Evolutionary conservation across 2,113 vertebrate genomes (phyloP).

Genomic region (Ictalurus punctatus): DNA sequence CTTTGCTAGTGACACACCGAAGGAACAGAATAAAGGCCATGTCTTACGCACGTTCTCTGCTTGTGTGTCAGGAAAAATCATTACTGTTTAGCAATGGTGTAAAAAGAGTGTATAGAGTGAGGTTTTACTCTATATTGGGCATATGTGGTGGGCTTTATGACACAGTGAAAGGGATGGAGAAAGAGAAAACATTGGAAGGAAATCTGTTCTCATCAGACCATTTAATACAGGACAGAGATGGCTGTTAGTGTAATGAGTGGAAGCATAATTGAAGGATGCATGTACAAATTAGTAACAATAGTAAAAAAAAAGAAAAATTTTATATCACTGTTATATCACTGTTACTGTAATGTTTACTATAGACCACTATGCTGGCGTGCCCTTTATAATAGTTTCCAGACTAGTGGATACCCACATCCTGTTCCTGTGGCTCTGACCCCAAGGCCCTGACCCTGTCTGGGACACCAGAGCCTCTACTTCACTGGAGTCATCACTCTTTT

Average conservation of each 20-base stretch:
- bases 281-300: constrained; percentile 24
- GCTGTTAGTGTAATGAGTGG: not conserved
- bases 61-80: constrained; percentile 73
- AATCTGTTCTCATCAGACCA: not conserved
- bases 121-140: constrained; percentile 66
- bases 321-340: too few relatives aligned
- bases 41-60: constrained; percentile 70
- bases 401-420: constrained; percentile 71
- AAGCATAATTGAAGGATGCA: not conserved
- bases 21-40: constrained; percentile 65
- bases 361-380: constrained; percentile 60
- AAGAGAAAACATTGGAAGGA: constrained; percentile 10
- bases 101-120: constrained; percentile 60
- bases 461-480: constrained; percentile 41
- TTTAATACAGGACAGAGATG: not conserved
- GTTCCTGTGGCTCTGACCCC: constrained; percentile 63
- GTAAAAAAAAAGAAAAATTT: not conserved
- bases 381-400: constrained; percentile 74
- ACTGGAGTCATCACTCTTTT: not conserved
- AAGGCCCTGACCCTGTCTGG: constrained; percentile 63
- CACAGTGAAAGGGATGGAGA: constrained; percentile 39
- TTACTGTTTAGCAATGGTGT: constrained; percentile 70
- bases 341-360: constrained; percentile 18
- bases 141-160: constrained; percentile 63
- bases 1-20: constrained; percentile 63